Evolutionary conservation across 37 sponge, comb jelly and placozoan species (phyloP), one percentile per base, ranked within the genome.

Genomic region (Cliona cf. orientalis): DNA sequence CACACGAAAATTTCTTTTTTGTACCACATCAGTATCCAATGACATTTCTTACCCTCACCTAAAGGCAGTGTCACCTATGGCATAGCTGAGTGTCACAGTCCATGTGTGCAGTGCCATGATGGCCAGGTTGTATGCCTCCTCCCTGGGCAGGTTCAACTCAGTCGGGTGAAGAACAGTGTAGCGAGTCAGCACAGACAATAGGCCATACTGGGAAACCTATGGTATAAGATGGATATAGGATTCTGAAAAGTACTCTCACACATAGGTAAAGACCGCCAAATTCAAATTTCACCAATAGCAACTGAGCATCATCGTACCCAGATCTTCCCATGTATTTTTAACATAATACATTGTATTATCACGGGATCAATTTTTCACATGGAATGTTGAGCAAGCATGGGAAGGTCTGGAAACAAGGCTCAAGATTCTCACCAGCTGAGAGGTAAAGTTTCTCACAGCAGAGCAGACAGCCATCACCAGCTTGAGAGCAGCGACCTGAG

Each of bases 391-490:
- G 17, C 12, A 7, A 62, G 64, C 17, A 31, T 28, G n/a, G 25
- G 64, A 62, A 19, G 25, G 29, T 6, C 6, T 7, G 29, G 29
- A 12, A 7, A n/a, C 17, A 6, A 5, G 40, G 38, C 14, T 66
- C 11, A 35, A 41, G 6, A 21, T n/a, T 38, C 82, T 69, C 42
- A 90, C 94, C 87, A 93, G 58, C 7, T 63, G 46, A 58, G 76
- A 34, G 12, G 94, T 68, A 7, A 93, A 40, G 75, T 86, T 74
- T 31, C 94, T 75, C 7, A 91, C 73, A 36, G 94, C 91, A 53
- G 77, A 41, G 46, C 79, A 69, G 37, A 93, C 45, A 39, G 80
- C 74, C n/a, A n/a, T 37, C 14, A 90, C 55, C 68, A 93, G 84
- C 39, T 71, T 75, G 55, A 93, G 35, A 42, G 92, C 94, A 3